Base-by-base conservation (phyloP, 1,140 invertebrate genomes). In the Drosophila truncata region DNA sequence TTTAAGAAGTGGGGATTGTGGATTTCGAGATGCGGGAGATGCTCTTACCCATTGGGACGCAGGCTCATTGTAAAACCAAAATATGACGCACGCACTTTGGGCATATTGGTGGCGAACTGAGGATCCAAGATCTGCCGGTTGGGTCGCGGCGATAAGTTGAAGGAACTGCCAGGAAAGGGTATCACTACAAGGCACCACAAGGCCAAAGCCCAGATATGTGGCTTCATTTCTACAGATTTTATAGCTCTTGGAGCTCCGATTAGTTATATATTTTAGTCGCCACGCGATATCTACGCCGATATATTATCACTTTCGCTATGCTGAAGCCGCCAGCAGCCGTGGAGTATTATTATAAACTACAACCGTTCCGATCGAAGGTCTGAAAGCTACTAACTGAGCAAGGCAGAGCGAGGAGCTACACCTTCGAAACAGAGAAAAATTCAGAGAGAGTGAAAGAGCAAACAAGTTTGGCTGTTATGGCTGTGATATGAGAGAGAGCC, bases 21-120 rank as follows among this genome's bases (percentile, higher is more conserved):
- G 44, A 27, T 6, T 2, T 9, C 23, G 10, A 70, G 66, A 70
- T 70, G 66, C 66, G 66, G 66, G 62, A 66, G 29, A 52, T 49
- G 84, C 88, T 27, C 47, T 92, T 81, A 92, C 91, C 91, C 88
- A 54, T 79, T 75, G 31, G 77, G 77, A 60, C 91, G 77, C 58
- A 92, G 59, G 52, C 64, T 92, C 66, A 92, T 77, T 35, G 64
- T 87, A 58, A 76, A 93, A 55, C 92, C 92, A 61, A 93, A 93
- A 78, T 93, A 93, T 81, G 92, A 93, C 62, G 87, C 83, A 76
- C 83, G 82, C 55, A 76, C 69, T 82, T 93, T 92, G 27, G 91
- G 82, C 65, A 91, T 44, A n/a, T 8, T 59, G n/a, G 82, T 84
- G 14, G 59, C 63, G 14, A 84, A 71, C 58, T 82, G 73, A 41